Base-by-base conservation (phyloP, 1,140 invertebrate genomes). In the Nephila pilipes region DNA sequence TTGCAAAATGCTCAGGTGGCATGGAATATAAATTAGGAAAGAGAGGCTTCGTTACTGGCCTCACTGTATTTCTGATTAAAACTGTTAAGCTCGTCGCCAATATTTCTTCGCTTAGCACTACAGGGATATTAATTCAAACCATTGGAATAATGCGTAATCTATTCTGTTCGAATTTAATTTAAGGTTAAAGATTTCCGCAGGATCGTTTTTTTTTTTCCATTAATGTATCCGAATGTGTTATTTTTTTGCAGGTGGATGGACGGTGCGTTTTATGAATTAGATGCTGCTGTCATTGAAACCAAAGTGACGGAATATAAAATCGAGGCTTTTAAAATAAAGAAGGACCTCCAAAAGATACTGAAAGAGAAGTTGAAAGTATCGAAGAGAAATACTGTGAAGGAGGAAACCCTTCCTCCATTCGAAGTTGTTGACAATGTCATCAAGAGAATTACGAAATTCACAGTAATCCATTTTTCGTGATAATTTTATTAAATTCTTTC, bases 181-280 rank as follows among this genome's bases (percentile, higher is more conserved):
- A 8, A 46, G 38, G 8, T 46, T 46, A 10, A 0, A n/a, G n/a
- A n/a, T n/a, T n/a, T n/a, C n/a, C n/a, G 6, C 12, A 46, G 6
- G 12, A 46, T 0, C 6, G n/a, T 58, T 46, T 63, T 58, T 60
- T 16, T 69, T 38, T 16, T 46, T n/a, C 38, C 55, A 38, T 60
- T 36, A 46, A 18, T 36, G 57, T 22, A 36, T 20, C 22, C 2
- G 32, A 18, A 25, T 18, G 22, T 65, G 16, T 18, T 25, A 12
- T 29, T 65, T 55, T n/a, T 63, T 69, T 81, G 2, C 36, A 96
- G 95, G 81, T 99, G 98, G 97, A 97, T 98, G 96, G 97, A 99
- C 95, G 98, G 98, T n/a, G 97, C 97, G 4, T 99, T 99, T 95
- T 97, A 98, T 95, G 97, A 98, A 94, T 96, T 99, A 75, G 96